Conservation (phyloP, 2,113 vertebrate genomes). For the Rhea pennata region DNA sequence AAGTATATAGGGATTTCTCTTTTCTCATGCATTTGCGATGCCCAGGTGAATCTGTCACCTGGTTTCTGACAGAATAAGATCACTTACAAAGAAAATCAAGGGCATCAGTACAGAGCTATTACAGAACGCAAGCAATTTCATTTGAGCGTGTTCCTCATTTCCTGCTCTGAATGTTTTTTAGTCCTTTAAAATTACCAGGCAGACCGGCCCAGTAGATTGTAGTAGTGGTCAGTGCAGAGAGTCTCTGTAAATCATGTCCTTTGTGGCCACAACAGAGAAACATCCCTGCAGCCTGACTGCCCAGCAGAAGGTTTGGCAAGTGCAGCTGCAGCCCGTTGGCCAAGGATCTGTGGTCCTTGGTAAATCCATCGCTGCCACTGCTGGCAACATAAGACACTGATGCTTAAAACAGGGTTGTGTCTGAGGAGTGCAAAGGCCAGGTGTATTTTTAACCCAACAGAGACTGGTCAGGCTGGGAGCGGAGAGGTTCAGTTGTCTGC, state of each 20-base stretch:
- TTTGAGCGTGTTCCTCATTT: constrained; percentile 25
- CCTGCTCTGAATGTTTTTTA: constrained; percentile 1
- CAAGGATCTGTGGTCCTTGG: constrained; percentile 62
- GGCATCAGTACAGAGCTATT: not conserved
- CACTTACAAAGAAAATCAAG: not conserved
- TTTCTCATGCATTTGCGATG: not conserved
- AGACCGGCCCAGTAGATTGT: not conserved
- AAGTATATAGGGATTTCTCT: not conserved
- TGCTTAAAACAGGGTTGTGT: not conserved
- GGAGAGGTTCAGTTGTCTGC: not conserved
- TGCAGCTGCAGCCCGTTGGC: not conserved
- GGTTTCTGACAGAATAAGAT: not conserved
- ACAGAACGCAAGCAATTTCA: not conserved
- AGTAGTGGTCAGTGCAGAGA: not conserved
- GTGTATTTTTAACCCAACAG: not conserved
- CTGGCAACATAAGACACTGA: not conserved
- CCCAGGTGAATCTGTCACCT: not conserved
- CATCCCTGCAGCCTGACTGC: constrained; percentile 26
- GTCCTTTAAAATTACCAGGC: constrained; percentile 58
- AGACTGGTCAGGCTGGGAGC: not conserved
- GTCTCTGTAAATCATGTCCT: constrained; percentile 39
- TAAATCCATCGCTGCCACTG: constrained; percentile 28
- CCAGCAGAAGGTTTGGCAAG: constrained; percentile 45
- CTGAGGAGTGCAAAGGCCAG: not conserved
- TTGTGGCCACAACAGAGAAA: constrained; percentile 44